These are phyloP conservation scores for Alloscopus bannaensis DNA, from an alignment of 2,888 invertebrate genomes.

Conservation along the genomic window DNA sequence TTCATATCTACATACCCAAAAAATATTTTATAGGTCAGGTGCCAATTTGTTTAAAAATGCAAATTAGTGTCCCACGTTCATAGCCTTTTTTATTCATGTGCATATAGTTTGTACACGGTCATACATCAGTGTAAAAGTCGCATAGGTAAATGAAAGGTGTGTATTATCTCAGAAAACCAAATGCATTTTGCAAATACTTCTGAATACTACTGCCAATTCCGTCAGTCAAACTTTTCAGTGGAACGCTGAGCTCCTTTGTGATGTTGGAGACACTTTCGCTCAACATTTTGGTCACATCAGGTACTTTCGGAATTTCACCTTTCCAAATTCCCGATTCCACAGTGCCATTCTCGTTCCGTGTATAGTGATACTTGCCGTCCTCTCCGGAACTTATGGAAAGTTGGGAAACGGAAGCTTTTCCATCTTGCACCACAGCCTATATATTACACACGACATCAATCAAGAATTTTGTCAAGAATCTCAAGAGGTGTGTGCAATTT, in stretches of 20 bases:
- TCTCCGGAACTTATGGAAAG: slow-evolving; percentile 43
- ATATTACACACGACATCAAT: no score
- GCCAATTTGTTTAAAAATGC: no score
- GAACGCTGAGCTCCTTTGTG: slow-evolving; percentile 9
- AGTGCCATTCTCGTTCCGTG: slow-evolving; percentile 46
- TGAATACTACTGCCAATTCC: slow-evolving; percentile 20
- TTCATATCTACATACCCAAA: no score
- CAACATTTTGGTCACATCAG: slow-evolving; percentile 16
- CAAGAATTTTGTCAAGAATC: no score
- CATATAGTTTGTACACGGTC: no score
- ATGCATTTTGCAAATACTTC: neutral
- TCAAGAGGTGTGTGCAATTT: no score
- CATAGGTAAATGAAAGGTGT: no score
- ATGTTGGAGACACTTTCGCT: neutral
- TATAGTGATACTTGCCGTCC: slow-evolving; percentile 51
- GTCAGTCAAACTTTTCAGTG: neutral
- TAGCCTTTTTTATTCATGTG: no score
- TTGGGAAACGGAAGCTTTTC: slow-evolving; percentile 23
- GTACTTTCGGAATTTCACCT: slow-evolving; percentile 29
- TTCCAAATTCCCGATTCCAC: slow-evolving; percentile 38
- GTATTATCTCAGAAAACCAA: no score
- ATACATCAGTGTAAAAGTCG: no score
- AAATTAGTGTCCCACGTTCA: no score
- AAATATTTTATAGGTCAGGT: no score
- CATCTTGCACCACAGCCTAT: slow-evolving; percentile 16